These are phyloP conservation scores for Mnemiopsis leidyi DNA, from an alignment of 37 sponge, comb jelly and placozoan genomes.

Conservation along the genomic window DNA sequence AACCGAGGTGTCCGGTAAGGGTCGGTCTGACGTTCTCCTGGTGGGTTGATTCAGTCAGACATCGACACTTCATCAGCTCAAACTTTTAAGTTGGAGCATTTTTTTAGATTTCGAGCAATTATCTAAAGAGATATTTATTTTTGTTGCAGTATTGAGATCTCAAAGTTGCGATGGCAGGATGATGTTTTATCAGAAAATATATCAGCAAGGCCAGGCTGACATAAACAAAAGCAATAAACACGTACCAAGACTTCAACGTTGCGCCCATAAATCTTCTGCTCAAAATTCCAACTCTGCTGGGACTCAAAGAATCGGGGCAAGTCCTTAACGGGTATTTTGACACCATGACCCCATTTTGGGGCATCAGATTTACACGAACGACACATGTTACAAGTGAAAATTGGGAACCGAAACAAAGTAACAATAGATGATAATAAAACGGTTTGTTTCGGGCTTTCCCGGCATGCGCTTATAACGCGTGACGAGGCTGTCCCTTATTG, in stretches of 20 bases:
- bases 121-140: too few species aligned
- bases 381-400: neutral
- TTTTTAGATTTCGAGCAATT: too few species aligned
- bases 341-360: slow-evolving; percentile 61
- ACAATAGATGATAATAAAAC: neutral
- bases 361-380: slow-evolving; percentile 62
- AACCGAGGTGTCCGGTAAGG: slow-evolving; percentile 7
- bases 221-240: neutral
- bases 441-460: neutral
- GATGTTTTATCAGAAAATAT: too few species aligned
- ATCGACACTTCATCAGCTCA: too few species aligned
- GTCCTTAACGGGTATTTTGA: slow-evolving; percentile 7
- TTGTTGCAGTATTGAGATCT: too few species aligned
- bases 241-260: slow-evolving; percentile 53
- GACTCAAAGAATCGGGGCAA: slow-evolving; percentile 55
- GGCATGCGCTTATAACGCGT: neutral
- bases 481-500: neutral
- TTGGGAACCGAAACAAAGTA: neutral
- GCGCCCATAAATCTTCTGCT: slow-evolving; percentile 61
- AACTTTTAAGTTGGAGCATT: too few species aligned
- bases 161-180: too few species aligned
- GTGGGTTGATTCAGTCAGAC: too few species aligned
- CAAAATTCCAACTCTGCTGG: slow-evolving; percentile 63
- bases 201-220: neutral
- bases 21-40: slow-evolving; percentile 58